Conservation (phyloP, 2,888 invertebrate genomes). For the Tolmerus cingulatus region DNA sequence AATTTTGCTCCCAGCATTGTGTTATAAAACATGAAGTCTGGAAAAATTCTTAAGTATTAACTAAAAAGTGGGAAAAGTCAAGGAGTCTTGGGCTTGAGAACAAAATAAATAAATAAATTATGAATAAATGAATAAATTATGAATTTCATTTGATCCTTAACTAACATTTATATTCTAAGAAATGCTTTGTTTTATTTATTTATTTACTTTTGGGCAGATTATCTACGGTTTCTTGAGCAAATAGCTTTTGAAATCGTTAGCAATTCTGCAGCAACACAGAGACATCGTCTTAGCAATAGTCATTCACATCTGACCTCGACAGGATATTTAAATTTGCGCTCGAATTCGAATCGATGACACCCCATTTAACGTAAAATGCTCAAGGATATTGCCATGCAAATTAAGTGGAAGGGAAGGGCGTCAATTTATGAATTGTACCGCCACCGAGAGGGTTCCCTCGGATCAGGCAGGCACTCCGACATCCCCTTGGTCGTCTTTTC, state of each 20-base stretch:
- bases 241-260: not conserved
- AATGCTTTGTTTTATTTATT: not conserved
- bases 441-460: not conserved
- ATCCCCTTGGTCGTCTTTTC: not conserved
- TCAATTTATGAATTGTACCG: not conserved
- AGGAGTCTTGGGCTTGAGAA: too few species aligned
- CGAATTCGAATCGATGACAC: constrained; percentile 18
- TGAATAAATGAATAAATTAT: too few species aligned
- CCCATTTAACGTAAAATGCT: constrained; percentile 15
- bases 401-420: not conserved
- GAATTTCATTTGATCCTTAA: not conserved
- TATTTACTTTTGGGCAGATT: not conserved
- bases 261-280: not conserved
- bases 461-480: too few species aligned
- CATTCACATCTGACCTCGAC: constrained; percentile 38
- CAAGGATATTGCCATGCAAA: constrained; percentile 19
- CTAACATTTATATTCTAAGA: not conserved
- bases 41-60: too few species aligned
- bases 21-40: too few species aligned
- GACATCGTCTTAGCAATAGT: not conserved
- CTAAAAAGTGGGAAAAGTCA: too few species aligned
- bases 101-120: too few species aligned
- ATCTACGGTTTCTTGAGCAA: not conserved
- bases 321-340: constrained; percentile 15
- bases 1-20: too few species aligned